Conservation (phyloP, 2,888 invertebrate genomes). For the Amphipyra berbera region DNA sequence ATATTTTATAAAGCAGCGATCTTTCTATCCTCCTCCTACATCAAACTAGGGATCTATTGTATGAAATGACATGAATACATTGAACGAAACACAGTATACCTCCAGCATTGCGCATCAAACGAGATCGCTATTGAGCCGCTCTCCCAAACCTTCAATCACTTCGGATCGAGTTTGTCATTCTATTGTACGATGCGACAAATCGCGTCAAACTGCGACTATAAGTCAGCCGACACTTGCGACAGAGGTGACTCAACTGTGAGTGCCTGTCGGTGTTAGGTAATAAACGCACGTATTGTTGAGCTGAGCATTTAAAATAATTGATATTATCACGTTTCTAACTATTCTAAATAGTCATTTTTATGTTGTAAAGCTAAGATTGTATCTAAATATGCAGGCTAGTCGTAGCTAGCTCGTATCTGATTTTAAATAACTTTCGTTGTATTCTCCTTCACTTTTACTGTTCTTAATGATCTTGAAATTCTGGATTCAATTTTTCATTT, state of each 20-base stretch:
- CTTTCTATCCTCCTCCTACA: no score
- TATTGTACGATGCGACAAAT: conserved; percentile 43
- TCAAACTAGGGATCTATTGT: not conserved
- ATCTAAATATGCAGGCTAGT: conserved; percentile 29
- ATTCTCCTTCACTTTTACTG: conserved; percentile 12
- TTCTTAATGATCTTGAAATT: conserved; percentile 11
- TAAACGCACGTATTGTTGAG: conserved; percentile 40
- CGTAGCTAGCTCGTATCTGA: conserved; percentile 38
- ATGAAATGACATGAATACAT: conserved; percentile 9
- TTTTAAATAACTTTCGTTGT: conserved; percentile 21
- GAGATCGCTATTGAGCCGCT: conserved; percentile 1
- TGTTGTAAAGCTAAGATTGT: conserved; percentile 27
- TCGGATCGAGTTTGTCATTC: conserved; percentile 24
- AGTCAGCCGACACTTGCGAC: conserved; percentile 17
- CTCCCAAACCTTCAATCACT: conserved; percentile 33
- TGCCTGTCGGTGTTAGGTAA: conserved; percentile 30
- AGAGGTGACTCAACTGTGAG: conserved; percentile 24
- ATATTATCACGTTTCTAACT: conserved; percentile 52
- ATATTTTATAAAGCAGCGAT: no score
- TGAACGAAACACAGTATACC: not conserved
- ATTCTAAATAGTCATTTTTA: conserved; percentile 36
- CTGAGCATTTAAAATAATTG: conserved; percentile 33
- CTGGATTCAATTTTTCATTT: no score
- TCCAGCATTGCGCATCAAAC: conserved; percentile 16
- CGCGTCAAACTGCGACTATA: conserved; percentile 38